phyloP scores from a whole-genome alignment of 30 jellyfish, hydroid and myxozoan species.

The Sanderia malayensis region DNA sequence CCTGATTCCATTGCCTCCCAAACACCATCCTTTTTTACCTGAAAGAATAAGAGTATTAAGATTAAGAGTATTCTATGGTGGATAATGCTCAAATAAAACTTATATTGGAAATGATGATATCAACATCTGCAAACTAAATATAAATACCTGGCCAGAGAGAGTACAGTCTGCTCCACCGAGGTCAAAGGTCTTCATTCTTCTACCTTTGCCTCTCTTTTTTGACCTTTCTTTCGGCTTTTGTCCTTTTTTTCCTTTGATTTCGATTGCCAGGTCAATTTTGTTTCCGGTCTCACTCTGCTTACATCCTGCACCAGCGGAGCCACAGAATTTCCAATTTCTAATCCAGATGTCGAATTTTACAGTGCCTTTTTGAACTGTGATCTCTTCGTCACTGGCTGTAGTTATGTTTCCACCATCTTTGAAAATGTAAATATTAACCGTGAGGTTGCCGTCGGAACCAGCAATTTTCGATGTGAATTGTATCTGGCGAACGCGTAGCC shows the following conservation, averaged over 20 bases:
- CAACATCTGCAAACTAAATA: too few relatives aligned
- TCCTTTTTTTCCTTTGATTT: neutral
- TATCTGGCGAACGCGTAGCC: neutral
- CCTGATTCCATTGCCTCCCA: too few relatives aligned
- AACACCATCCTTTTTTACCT: too few relatives aligned
- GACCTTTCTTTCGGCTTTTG: constrained; percentile 4
- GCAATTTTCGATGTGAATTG: constrained; percentile 21
- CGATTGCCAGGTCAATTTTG: neutral
- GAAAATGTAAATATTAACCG: constrained; percentile 26
- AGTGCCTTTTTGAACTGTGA: constrained; percentile 21
- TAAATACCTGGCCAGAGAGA: constrained; percentile 5
- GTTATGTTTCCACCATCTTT: constrained; percentile 15
- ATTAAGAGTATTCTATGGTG: too few relatives aligned
- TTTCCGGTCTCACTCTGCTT: neutral
- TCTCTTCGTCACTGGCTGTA: constrained; percentile 21
- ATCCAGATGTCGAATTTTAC: constrained; percentile 21
- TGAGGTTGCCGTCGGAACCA: constrained; percentile 37
- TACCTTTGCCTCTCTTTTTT: constrained; percentile 18
- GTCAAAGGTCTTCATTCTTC: constrained; percentile 8
- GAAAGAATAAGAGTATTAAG: too few relatives aligned
- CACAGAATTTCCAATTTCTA: constrained; percentile 39
- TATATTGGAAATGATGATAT: too few relatives aligned
- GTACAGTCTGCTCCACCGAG: constrained; percentile 22
- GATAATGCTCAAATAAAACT: too few relatives aligned
- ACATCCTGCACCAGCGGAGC: constrained; percentile 13